Percentiles rank a stretch among this genome's conserved stretches.
phyloP scores from a whole-genome alignment of 2,113 vertebrate species.

The Apodemus speciosus region DNA sequence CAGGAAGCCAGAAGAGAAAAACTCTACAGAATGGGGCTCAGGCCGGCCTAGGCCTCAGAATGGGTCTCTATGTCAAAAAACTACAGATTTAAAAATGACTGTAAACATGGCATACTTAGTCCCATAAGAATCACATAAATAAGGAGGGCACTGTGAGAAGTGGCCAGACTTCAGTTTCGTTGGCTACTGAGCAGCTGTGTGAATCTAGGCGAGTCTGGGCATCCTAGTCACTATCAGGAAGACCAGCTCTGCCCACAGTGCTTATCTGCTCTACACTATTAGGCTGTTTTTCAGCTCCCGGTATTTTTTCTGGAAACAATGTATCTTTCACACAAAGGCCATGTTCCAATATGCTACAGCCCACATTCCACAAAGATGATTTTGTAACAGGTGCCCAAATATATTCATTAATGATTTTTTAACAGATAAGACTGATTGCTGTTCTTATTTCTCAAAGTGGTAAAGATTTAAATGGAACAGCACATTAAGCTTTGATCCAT shows the following conservation, averaged over 20 bases:
- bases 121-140: neutral
- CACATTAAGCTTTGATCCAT: neutral
- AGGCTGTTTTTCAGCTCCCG: neutral
- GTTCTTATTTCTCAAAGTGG: neutral
- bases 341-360: neutral
- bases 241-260: neutral
- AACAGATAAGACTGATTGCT: neutral
- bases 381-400: neutral
- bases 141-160: neutral
- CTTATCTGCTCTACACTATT: neutral
- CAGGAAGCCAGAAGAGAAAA: neutral
- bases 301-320: neutral
- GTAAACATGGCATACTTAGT: neutral
- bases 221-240: neutral
- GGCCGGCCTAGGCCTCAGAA: neutral
- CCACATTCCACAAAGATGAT: neutral
- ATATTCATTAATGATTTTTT: neutral
- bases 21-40: neutral
- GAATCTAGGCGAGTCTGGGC: neutral
- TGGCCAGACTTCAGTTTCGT: neutral
- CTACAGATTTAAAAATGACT: neutral
- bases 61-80: neutral
- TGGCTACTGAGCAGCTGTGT: neutral
- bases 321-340: neutral
- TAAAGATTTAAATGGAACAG: conserved; percentile 29